These are phyloP conservation scores for Solea solea DNA, from an alignment of 2,113 vertebrate genomes.

Conservation along the genomic window DNA sequence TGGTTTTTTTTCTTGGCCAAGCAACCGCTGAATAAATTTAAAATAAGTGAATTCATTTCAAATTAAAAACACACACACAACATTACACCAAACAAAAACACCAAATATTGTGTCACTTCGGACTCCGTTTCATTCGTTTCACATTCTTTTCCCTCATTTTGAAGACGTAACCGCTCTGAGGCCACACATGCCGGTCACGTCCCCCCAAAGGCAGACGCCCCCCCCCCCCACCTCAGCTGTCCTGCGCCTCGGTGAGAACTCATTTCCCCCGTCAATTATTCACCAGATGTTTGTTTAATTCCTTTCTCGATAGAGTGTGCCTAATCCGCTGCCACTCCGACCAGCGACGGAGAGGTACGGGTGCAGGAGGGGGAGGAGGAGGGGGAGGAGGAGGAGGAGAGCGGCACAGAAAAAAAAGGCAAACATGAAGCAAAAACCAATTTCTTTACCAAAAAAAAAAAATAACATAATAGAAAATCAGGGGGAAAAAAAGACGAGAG, in stretches of 20 bases:
- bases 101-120: too few relatives aligned
- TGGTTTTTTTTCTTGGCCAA: too few relatives aligned
- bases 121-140: too few relatives aligned
- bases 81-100: too few relatives aligned
- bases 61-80: too few relatives aligned
- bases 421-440: conserved; percentile 78
- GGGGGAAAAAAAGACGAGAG: conserved; percentile 30
- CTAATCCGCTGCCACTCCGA: conserved; percentile 79
- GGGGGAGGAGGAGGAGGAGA: background rate
- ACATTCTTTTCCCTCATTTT: background rate
- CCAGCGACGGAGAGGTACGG: conserved; percentile 25
- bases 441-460: conserved; percentile 68
- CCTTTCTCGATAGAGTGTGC: conserved; percentile 79
- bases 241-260: conserved; percentile 71
- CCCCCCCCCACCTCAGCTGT: conserved; percentile 26
- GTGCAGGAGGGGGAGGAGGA: background rate
- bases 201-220: conserved; percentile 33
- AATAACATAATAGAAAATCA: conserved; percentile 64
- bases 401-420: conserved; percentile 18
- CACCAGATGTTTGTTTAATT: conserved; percentile 85
- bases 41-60: too few relatives aligned
- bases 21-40: too few relatives aligned
- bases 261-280: conserved; percentile 83
- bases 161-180: background rate
- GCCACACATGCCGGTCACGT: conserved; percentile 71